These are phyloP conservation scores for human (Homo sapiens) DNA, from an alignment of 2,113 vertebrate genomes.

Conservation along the genomic window DNA sequence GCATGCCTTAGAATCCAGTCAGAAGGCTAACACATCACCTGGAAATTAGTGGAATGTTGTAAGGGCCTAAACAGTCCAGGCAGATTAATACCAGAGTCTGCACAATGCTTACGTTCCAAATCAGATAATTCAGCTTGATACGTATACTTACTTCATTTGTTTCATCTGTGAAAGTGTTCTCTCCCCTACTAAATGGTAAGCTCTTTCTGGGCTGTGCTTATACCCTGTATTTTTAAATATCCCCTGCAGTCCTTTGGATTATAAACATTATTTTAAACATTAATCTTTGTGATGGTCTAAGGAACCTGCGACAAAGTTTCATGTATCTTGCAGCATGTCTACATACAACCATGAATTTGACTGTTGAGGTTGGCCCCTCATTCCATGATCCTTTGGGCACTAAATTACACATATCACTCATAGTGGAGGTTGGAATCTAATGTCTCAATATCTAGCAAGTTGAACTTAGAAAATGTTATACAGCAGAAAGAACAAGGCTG, in stretches of 20 bases:
- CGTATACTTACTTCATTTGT: neutral
- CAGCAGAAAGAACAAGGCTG: too few relatives aligned
- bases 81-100: neutral
- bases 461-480: constrained; percentile 31
- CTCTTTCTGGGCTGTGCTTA: neutral
- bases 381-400: neutral
- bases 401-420: neutral
- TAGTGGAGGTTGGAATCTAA: neutral
- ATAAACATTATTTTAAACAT: neutral
- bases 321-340: neutral
- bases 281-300: neutral
- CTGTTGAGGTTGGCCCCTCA: neutral
- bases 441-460: neutral
- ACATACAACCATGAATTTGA: neutral
- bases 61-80: neutral
- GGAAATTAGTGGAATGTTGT: neutral
- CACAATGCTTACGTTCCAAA: neutral
- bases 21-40: neutral
- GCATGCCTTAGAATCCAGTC: neutral
- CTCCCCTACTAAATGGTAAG: neutral
- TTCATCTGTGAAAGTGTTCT: neutral
- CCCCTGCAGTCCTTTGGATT: neutral
- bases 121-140: neutral
- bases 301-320: neutral
- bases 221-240: neutral